These are phyloP conservation scores for Tenualosa thibaudeaui DNA, from an alignment of 2,797 vertebrate species.

Conservation along the genomic window DNA sequence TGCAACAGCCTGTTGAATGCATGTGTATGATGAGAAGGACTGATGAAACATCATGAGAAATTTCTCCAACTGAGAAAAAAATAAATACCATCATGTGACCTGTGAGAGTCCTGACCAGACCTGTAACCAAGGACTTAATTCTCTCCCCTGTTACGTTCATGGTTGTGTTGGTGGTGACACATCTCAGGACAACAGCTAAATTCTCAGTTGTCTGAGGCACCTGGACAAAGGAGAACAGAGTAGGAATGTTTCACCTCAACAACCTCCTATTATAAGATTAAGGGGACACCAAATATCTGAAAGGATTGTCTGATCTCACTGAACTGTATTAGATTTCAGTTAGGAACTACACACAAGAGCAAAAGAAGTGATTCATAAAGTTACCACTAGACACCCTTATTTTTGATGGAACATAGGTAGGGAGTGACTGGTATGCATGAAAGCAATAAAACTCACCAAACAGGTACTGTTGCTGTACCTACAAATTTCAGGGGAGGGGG, in stretches of 20 bases:
- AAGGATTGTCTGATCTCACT: not conserved
- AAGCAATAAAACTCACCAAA: conserved; percentile 35
- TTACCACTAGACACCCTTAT: not conserved
- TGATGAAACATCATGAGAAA: not conserved
- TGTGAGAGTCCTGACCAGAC: not conserved
- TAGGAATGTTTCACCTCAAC: not conserved
- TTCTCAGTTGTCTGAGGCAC: not conserved
- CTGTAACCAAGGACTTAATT: conserved; percentile 20
- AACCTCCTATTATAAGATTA: not conserved
- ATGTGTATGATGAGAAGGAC: not conserved
- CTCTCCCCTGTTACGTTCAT: conserved; percentile 31
- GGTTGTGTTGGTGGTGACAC: conserved; percentile 32
- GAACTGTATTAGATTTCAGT: not conserved
- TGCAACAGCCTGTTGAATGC: too few species aligned
- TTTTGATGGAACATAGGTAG: not conserved
- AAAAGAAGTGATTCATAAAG: not conserved
- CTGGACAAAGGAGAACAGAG: conserved; percentile 22
- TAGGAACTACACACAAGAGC: not conserved
- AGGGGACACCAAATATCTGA: not conserved
- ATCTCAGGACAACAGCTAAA: conserved; percentile 29
- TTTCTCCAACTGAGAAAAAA: not conserved
- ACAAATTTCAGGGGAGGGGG: conserved; percentile 25
- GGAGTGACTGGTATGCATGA: not conserved
- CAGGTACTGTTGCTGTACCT: conserved; percentile 16
- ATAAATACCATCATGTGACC: not conserved